Evolutionary conservation across 2,113 vertebrate species (phyloP).

Genomic region (Choloepus hoffmanni): DNA sequence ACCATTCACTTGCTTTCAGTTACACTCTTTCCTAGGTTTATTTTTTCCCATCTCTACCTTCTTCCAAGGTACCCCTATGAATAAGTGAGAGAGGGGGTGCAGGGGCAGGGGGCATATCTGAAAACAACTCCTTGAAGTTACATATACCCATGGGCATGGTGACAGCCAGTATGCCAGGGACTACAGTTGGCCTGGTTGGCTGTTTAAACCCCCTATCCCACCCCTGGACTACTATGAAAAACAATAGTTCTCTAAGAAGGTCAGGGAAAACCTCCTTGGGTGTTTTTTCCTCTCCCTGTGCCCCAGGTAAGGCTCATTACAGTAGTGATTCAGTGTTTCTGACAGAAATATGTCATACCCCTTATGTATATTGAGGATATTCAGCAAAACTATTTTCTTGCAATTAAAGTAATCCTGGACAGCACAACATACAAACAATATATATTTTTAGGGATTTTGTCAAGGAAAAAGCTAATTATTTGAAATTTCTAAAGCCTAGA

Average conservation of each 20-base stretch:
- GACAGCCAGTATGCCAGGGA: not conserved
- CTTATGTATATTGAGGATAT: not conserved
- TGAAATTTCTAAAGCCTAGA: not conserved
- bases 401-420: slow-evolving; percentile 37
- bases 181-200: not conserved
- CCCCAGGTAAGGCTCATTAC: not conserved
- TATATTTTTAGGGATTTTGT: not conserved
- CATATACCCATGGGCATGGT: not conserved
- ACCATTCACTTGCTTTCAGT: not conserved
- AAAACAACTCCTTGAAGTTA: not conserved
- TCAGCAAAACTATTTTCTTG: slow-evolving; percentile 20
- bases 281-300: not conserved
- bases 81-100: not conserved
- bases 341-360: not conserved
- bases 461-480: slow-evolving; percentile 38
- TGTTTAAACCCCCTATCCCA: not conserved
- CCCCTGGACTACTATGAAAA: not conserved
- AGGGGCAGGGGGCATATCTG: not conserved
- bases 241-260: not conserved
- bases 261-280: not conserved
- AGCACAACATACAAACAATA: not conserved
- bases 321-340: not conserved
- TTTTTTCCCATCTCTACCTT: not conserved
- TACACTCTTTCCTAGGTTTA: not conserved
- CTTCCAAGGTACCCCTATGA: not conserved